Evolutionary conservation across 30 jellyfish, hydroid and myxozoan species (phyloP).

Genomic region (Aurelia sp.): DNA sequence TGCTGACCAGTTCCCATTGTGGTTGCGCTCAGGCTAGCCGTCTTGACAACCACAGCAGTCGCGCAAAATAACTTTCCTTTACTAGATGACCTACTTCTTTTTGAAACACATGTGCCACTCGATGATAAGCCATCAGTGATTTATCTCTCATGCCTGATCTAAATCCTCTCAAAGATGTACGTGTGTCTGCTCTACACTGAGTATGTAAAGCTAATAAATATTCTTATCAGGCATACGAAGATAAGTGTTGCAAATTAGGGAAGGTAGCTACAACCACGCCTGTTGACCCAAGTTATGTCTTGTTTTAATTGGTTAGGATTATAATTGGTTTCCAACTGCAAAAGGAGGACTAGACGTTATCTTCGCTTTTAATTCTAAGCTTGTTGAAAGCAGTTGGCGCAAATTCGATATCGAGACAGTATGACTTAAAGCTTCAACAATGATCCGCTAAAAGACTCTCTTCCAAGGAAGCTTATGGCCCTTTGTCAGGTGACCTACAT

Average conservation of each 20-base stretch:
- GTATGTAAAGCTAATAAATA: not conserved
- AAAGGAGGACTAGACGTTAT: conserved; percentile 50
- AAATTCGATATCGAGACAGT: not conserved
- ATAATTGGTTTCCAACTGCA: conserved; percentile 41
- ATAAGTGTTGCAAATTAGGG: conserved; percentile 31
- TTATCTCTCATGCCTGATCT: too few species aligned
- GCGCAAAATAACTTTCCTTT: too few species aligned
- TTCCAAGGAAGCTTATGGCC: too few species aligned
- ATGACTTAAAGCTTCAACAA: too few species aligned
- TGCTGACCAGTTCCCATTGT: too few species aligned
- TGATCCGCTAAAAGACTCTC: too few species aligned
- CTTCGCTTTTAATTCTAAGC: conserved; percentile 42
- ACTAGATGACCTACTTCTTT: too few species aligned
- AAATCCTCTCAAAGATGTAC: conserved; percentile 1
- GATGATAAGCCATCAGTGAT: too few species aligned
- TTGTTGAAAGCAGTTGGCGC: conserved; percentile 27
- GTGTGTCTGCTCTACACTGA: not conserved
- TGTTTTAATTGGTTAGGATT: not conserved
- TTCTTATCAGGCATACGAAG: conserved; percentile 23
- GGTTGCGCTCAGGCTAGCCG: too few species aligned
- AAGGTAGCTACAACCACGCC: conserved; percentile 25
- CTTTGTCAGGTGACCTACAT: too few species aligned
- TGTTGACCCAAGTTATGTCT: conserved; percentile 46
- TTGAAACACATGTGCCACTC: too few species aligned
- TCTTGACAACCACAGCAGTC: too few species aligned